Percentiles rank a stretch among this genome's conserved stretches.
phyloP scores from a whole-genome alignment of 2,113 vertebrate genomes.

The Willisornis vidua region DNA sequence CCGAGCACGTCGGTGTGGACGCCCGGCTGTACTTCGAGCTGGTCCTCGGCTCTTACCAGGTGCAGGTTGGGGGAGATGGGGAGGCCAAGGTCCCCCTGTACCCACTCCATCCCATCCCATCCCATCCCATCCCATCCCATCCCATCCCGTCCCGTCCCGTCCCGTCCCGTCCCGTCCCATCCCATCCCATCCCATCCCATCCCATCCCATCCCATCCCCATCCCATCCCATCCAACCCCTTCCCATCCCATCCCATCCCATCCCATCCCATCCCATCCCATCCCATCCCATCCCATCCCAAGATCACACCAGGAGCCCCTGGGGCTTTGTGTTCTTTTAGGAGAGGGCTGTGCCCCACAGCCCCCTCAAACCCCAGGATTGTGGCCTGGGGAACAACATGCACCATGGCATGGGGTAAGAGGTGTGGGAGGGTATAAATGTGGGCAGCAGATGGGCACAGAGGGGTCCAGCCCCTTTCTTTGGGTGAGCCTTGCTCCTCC shows the following conservation, averaged over 20 bases:
- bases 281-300: background rate
- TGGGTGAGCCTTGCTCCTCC: background rate
- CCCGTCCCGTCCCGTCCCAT: too few relatives aligned
- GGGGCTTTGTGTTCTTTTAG: background rate
- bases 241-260: background rate
- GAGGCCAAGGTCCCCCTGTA: background rate
- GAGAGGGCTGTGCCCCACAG: background rate
- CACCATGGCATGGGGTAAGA: background rate
- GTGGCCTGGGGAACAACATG: background rate
- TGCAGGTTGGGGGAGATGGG: background rate
- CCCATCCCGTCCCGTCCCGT: background rate
- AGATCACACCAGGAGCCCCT: background rate
- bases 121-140: background rate
- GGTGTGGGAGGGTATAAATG: background rate
- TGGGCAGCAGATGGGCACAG: background rate
- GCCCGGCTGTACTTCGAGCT: constrained; percentile 66
- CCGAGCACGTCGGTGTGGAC: background rate
- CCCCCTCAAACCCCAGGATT: background rate
- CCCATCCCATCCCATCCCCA: too few relatives aligned
- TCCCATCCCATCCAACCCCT: rapidly evolving
- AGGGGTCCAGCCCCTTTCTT: background rate
- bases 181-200: background rate
- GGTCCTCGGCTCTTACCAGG: constrained; percentile 71
- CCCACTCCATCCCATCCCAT: background rate
- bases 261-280: too few relatives aligned